Conservation (phyloP, 2,797 vertebrate genomes). For the Potorous gilbertii region DNA sequence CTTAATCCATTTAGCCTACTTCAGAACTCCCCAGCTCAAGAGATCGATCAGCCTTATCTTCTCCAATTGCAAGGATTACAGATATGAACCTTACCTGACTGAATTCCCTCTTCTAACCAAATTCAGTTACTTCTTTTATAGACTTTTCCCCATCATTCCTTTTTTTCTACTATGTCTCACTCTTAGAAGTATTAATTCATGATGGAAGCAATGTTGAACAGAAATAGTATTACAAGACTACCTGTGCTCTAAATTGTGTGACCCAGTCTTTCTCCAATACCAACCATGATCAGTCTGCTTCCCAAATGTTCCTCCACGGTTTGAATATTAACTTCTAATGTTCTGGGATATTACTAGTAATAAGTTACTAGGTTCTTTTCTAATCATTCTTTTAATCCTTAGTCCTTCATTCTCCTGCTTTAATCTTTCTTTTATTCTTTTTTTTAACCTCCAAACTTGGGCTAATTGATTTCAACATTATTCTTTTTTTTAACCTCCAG, state of each 20-base stretch:
- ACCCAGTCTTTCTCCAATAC: not conserved
- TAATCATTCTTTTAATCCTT: not conserved
- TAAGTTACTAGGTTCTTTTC: not conserved
- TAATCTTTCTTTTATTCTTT: not conserved
- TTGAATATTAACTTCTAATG: not conserved
- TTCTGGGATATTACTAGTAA: not conserved
- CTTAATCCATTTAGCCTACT: not conserved
- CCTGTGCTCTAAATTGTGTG: not conserved
- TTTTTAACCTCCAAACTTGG: not conserved
- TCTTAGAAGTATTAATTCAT: not conserved
- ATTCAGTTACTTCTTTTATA: not conserved
- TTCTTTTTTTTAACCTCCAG: not conserved
- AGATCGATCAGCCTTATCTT: not conserved
- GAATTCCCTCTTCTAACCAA: not conserved
- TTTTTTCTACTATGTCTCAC: not conserved
- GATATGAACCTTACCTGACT: not conserved
- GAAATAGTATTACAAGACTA: not conserved
- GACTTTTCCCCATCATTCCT: not conserved
- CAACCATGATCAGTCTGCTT: not conserved
- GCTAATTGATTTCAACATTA: not conserved
- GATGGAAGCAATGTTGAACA: not conserved
- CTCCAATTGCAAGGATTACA: not conserved
- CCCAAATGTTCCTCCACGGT: not conserved
- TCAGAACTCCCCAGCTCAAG: not conserved
- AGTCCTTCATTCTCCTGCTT: not conserved